phyloP scores from a whole-genome alignment of 2,888 invertebrate species.

The Lepetodrilus schrolli region DNA sequence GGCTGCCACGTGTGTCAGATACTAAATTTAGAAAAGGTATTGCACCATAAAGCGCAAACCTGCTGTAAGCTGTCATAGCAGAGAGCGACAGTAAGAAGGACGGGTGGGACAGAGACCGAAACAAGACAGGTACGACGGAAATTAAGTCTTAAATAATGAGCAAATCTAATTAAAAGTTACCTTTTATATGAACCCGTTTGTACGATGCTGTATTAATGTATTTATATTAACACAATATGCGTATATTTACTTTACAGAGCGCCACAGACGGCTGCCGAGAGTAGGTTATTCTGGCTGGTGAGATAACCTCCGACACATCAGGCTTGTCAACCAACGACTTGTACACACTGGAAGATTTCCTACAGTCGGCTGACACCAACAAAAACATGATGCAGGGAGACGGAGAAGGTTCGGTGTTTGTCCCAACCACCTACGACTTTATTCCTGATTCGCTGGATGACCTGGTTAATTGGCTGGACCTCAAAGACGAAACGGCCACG shows the following conservation, averaged over 20 bases:
- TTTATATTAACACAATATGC: background rate
- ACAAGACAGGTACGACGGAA: background rate
- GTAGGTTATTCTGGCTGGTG: constrained; percentile 40
- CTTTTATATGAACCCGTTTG: too few relatives aligned
- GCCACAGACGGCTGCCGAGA: constrained; percentile 33
- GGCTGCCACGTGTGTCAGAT: constrained; percentile 36
- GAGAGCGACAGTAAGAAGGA: constrained; percentile 51
- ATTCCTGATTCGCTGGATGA: constrained; percentile 64
- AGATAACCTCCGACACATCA: constrained; percentile 35
- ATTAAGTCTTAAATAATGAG: background rate
- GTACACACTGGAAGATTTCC: constrained; percentile 5
- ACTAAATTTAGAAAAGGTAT: constrained; percentile 54
- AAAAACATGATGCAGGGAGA: constrained; percentile 31
- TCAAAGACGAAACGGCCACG: constrained; percentile 46
- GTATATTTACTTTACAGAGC: constrained; percentile 23
- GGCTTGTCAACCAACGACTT: constrained; percentile 41
- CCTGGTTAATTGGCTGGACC: constrained; percentile 63
- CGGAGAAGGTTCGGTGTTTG: constrained; percentile 26
- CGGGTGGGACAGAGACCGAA: constrained; percentile 47
- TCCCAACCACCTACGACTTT: constrained; percentile 14
- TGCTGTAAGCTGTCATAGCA: constrained; percentile 41
- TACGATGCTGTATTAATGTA: too few relatives aligned
- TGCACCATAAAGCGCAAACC: constrained; percentile 55
- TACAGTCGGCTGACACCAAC: constrained; percentile 30
- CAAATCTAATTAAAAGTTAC: background rate